A percentile compares a stretch with the other conserved stretches of the same genome.
These are phyloP conservation scores for Bovichtus diacanthus DNA, from an alignment of 2,797 vertebrate genomes.

Conservation along the genomic window DNA sequence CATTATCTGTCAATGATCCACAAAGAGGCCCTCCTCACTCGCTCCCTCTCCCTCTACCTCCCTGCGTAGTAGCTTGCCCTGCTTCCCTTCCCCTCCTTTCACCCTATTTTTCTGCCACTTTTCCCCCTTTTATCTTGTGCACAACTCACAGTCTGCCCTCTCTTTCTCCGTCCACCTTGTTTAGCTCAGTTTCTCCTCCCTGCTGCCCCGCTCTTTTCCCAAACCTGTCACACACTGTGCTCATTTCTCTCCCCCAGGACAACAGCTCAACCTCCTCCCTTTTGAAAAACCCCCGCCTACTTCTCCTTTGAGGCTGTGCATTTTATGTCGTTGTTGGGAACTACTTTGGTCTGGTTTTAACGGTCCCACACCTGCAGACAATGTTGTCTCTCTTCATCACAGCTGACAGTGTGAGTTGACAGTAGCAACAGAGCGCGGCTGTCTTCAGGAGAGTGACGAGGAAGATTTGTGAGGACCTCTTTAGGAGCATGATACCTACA, in stretches of 20 bases:
- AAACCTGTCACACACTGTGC: conserved; percentile 70
- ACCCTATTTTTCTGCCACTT: conserved; percentile 55
- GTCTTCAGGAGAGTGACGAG: conserved; percentile 31
- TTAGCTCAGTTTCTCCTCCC: conserved; percentile 64
- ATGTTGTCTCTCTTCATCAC: conserved; percentile 68
- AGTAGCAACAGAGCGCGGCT: conserved; percentile 46
- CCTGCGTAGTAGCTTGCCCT: conserved; percentile 51
- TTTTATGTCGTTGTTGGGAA: conserved; percentile 74
- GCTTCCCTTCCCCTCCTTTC: conserved; percentile 40
- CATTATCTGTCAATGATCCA: conserved; percentile 89
- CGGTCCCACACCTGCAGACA: conserved; percentile 76
- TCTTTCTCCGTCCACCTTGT: conserved; percentile 50
- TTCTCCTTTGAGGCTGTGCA: conserved; percentile 58
- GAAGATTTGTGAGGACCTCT: conserved; percentile 63
- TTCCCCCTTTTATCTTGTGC: conserved; percentile 34
- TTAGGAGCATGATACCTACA: conserved; percentile 26
- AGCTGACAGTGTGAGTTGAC: conserved; percentile 62
- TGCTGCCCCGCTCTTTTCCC: conserved; percentile 40
- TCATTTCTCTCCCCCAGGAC: conserved; percentile 64
- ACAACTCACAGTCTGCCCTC: conserved; percentile 18
- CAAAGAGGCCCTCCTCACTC: conserved; percentile 79
- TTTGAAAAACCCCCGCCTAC: conserved; percentile 65
- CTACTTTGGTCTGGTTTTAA: conserved; percentile 74
- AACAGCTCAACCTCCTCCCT: conserved; percentile 59
- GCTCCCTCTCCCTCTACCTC: conserved; percentile 50